phyloP scores from a whole-genome alignment of 2,888 invertebrate species.

The Lycia hirtaria region DNA sequence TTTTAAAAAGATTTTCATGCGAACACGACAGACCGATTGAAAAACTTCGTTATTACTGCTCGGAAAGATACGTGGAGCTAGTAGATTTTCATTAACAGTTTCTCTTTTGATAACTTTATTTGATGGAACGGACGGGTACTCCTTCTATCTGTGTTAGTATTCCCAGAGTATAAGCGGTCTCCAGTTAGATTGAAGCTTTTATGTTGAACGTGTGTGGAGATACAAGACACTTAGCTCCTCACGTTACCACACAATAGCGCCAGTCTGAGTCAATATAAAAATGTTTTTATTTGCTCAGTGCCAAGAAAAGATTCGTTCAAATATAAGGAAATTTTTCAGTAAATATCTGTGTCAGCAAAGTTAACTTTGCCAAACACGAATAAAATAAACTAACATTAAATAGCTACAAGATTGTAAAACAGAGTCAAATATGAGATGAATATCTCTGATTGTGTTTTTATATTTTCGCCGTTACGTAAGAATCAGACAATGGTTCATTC shows the following conservation, averaged over 20 bases:
- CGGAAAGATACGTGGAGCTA: constrained; percentile 18
- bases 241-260: constrained; percentile 60
- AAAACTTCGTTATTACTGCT: constrained; percentile 26
- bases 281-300: constrained; percentile 63
- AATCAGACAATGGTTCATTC: constrained; percentile 27
- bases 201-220: constrained; percentile 32
- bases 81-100: constrained; percentile 28
- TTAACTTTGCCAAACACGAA: constrained; percentile 46
- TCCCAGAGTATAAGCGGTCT: constrained; percentile 14
- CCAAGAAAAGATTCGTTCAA: constrained; percentile 58
- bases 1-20: constrained; percentile 45
- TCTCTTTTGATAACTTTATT: constrained; percentile 15
- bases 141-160: constrained; percentile 13
- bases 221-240: constrained; percentile 45
- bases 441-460: constrained; percentile 1
- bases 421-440: neutral
- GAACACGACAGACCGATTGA: constrained; percentile 19
- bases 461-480: constrained; percentile 12
- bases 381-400: constrained; percentile 30
- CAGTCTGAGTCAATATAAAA: constrained; percentile 62
- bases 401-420: constrained; percentile 29
- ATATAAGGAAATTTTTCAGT: constrained; percentile 57
- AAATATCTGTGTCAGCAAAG: constrained; percentile 56
- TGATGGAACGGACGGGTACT: constrained; percentile 7
- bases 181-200: constrained; percentile 21